Base-by-base conservation (phyloP, 2,888 invertebrate species). In the Cryptophagus acutangulus region DNA sequence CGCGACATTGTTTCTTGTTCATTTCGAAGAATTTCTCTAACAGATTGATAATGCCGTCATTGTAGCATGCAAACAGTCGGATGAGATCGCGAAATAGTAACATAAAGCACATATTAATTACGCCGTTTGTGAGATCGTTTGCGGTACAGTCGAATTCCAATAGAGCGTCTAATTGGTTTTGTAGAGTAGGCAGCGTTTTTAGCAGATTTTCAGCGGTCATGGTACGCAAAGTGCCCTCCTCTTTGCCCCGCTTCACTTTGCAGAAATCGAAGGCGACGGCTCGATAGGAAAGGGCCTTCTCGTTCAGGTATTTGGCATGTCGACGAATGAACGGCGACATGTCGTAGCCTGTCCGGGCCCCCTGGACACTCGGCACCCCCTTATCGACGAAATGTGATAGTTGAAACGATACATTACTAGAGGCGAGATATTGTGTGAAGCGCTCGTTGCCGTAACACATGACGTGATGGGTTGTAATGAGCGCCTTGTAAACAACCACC, bases 401-500 rank as follows among this genome's bases (percentile, higher is more conserved):
- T 76, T 97, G 95, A 79, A 99, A 96, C 62, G 94, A 92, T 67
- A 96, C 95, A 77, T 97, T 99, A 77, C 96, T 97, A 57, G 99
- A 99, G 45, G 99, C 99, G 74, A 99, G 79, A 76, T 97, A 99
- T 76, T 99, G 99, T 67, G 96, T 96, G 74, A 99, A 99, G 71
- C 99, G 84, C 91, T 99, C 99, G 76, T 99, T 99, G 62, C 99
- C 99, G 76, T 99, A 99, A 67, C 97, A 99, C 82, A 99, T 90
- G 69, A 99, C 79, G 74, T 99, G 97, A 74, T 99, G 99, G 53
- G 96, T 94, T 41, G 99, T 97, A 65, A 99, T 91, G 53, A 99
- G 83, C 33, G 97, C 84, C 74, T 99, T 99, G 74, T 91, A 99
- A 41, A 99, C 97, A 47, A 99, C 96, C 52, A 97, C 93, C 99